phyloP scores from a whole-genome alignment of 2,888 invertebrate species.

The Andrena minutula region DNA sequence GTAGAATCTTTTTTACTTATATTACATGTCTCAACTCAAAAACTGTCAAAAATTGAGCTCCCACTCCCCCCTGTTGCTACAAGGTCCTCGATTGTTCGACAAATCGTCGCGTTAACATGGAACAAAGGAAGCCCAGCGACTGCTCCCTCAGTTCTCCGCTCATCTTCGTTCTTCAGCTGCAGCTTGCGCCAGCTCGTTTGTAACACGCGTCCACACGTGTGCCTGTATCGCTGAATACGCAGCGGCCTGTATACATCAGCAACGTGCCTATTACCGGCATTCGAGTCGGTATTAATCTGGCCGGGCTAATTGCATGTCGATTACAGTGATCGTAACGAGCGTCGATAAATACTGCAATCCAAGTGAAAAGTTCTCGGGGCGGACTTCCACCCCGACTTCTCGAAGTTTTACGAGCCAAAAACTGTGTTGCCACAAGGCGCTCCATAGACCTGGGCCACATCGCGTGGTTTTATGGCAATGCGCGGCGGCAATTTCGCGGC shows the following conservation, averaged over 20 bases:
- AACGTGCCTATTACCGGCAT: constrained; percentile 70
- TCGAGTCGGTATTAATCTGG: constrained; percentile 69
- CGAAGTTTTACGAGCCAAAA: constrained; percentile 45
- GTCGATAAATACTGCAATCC: constrained; percentile 71
- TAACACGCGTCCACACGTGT: neutral
- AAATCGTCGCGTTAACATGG: neutral
- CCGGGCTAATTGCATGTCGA: constrained; percentile 72
- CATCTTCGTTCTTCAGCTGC: neutral
- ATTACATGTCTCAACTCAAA: neutral
- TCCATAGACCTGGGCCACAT: constrained; percentile 28
- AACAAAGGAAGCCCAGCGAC: neutral
- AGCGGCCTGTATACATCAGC: constrained; percentile 38
- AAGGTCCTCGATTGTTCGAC: neutral
- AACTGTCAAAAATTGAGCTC: neutral
- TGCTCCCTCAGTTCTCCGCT: neutral
- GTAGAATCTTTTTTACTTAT: neutral
- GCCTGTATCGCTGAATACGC: neutral
- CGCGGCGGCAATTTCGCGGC: constrained; percentile 31
- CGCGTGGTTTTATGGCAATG: constrained; percentile 36
- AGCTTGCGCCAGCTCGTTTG: neutral
- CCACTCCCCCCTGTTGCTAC: neutral
- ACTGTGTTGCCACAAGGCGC: constrained; percentile 47
- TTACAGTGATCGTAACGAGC: constrained; percentile 73
- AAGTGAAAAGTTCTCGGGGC: constrained; percentile 66
- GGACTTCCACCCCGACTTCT: constrained; percentile 26